Percentiles rank a stretch among this genome's conserved stretches.
phyloP scores from a whole-genome alignment of 1,140 invertebrate genomes.

The Vanessa tameamea region DNA sequence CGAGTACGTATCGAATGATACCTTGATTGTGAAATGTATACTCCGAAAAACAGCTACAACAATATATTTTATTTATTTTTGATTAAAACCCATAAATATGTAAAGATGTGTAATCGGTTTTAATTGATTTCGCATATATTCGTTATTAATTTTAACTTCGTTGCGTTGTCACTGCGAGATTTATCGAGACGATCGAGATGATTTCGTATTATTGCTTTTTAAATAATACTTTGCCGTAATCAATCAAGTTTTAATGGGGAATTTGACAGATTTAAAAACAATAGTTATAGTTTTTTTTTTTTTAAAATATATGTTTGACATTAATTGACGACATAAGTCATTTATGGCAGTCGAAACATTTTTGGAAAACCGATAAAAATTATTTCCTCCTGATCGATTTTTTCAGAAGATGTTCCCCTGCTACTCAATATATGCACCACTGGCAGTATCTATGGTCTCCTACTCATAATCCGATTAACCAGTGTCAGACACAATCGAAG shows the following conservation, averaged over 20 bases:
- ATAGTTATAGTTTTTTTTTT: no score
- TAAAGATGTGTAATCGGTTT: conserved; percentile 40
- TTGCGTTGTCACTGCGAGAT: conserved; percentile 29
- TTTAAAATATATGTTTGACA: no score
- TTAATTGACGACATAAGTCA: no score
- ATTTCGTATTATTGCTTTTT: conserved; percentile 32
- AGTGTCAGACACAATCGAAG: no score
- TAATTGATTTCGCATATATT: conserved; percentile 44
- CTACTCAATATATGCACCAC: no score
- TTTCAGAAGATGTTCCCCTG: no score
- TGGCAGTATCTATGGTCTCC: no score
- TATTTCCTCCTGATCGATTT: no score
- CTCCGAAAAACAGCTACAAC: conserved; percentile 38
- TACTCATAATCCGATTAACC: no score
- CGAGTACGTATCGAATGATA: conserved; percentile 38
- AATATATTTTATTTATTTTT: conserved; percentile 45
- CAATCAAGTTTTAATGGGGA: background rate
- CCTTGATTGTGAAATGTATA: conserved; percentile 52
- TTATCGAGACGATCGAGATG: conserved; percentile 29
- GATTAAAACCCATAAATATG: conserved; percentile 50
- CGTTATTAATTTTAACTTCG: conserved; percentile 38
- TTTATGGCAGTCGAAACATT: no score
- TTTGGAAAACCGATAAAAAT: no score
- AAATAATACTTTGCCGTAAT: conserved; percentile 17
- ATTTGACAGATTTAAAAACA: no score